A percentile compares a stretch with the other conserved stretches of the same genome.
These are phyloP conservation scores for Tetragonisca angustula DNA, from an alignment of 2,888 invertebrate genomes.

Conservation along the genomic window DNA sequence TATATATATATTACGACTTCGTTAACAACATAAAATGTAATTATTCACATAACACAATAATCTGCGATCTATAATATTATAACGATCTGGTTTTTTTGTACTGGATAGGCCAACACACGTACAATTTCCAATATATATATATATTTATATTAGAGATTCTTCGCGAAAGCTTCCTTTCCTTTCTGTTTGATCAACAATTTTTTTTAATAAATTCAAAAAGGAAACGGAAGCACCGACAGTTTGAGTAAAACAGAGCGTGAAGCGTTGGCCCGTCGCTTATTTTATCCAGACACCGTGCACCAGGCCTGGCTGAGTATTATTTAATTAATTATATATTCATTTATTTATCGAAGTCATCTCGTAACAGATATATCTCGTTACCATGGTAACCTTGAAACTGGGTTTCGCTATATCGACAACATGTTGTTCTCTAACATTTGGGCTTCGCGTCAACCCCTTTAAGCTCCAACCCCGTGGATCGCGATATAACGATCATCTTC, in stretches of 20 bases:
- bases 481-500: too few relatives aligned
- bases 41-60: conserved; percentile 81
- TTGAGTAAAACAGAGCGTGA: conserved; percentile 6
- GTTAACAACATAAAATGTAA: conserved; percentile 81
- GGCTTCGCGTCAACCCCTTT: conserved; percentile 20
- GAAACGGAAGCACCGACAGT: conserved; percentile 17
- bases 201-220: conserved; percentile 5
- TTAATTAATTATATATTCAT: conserved; percentile 6
- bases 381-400: conserved; percentile 69
- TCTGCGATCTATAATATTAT: conserved; percentile 75
- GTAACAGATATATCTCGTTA: conserved; percentile 61
- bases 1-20: conserved; percentile 78
- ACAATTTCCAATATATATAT: conserved; percentile 65
- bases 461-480: too few relatives aligned
- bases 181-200: conserved; percentile 20
- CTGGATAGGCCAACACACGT: conserved; percentile 81
- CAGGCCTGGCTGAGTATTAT: conserved; percentile 66
- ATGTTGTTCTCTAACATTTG: conserved; percentile 49
- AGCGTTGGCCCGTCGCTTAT: conserved; percentile 41
- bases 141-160: conserved; percentile 44
- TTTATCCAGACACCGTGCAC: conserved; percentile 43
- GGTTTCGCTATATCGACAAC: conserved; percentile 49
- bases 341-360: conserved; percentile 44
- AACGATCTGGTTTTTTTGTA: conserved; percentile 80
- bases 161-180: conserved; percentile 24